A percentile compares a stretch with the other conserved stretches of the same genome.
phyloP scores from a whole-genome alignment of 2,797 vertebrate species.

The Urophycis tenuis region DNA sequence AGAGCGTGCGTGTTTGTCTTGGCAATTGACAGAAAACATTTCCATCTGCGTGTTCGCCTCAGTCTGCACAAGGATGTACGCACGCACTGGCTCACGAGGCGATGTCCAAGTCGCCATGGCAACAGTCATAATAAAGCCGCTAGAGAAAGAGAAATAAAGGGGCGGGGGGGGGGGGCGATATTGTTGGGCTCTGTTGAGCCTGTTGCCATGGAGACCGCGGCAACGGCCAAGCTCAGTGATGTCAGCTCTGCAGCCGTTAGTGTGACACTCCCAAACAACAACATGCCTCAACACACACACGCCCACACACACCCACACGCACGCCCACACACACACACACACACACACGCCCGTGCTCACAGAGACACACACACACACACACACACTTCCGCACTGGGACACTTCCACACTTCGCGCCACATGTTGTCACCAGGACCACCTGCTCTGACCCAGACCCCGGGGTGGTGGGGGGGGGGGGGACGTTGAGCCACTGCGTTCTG shows the following conservation, averaged over 20 bases:
- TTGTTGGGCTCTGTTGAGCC: slow-evolving; percentile 58
- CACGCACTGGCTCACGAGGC: slow-evolving; percentile 12
- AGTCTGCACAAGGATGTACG: background rate
- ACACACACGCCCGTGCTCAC: background rate
- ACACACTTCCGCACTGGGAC: background rate
- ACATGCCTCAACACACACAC: background rate
- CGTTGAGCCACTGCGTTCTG: background rate
- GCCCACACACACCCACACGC: too few relatives aligned
- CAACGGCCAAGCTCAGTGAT: slow-evolving; percentile 28
- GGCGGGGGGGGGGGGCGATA: slow-evolving; percentile 36
- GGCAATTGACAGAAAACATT: slow-evolving; percentile 4
- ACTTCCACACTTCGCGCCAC: too few relatives aligned
- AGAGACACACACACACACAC: background rate
- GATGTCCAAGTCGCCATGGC: slow-evolving; percentile 47
- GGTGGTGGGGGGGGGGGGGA: too few relatives aligned
- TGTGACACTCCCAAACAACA: slow-evolving; percentile 40
- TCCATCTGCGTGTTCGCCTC: slow-evolving; percentile 8
- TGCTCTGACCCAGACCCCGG: background rate
- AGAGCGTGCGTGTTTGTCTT: background rate
- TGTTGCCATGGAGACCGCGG: slow-evolving; percentile 56
- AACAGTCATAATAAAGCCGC: slow-evolving; percentile 67
- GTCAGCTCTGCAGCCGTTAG: slow-evolving; percentile 49
- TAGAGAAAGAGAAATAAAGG: slow-evolving; percentile 5
- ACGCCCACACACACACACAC: too few relatives aligned
- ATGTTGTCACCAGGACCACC: background rate